Conservation (phyloP, 35 echinoderm and acorn worm genomes). For the Chiridota heheva region DNA sequence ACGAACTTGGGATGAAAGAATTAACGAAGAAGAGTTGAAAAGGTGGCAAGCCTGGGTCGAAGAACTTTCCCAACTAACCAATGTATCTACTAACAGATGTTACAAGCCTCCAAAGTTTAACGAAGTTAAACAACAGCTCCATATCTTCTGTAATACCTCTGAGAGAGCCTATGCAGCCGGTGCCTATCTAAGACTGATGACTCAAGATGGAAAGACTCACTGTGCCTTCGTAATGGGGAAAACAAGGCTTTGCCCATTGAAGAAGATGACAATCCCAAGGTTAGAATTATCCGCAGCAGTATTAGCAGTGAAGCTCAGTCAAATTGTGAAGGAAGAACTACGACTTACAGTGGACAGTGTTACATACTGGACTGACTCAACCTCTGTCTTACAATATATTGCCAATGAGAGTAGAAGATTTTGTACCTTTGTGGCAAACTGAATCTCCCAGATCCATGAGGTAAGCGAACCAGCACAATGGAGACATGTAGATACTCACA, state of each 20-base stretch:
- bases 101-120: conserved; percentile 11
- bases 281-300: conserved; percentile 59
- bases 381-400: conserved; percentile 37
- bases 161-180: conserved; percentile 50
- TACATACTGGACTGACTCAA: conserved; percentile 48
- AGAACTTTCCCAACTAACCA: conserved; percentile 1
- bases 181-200: conserved; percentile 11
- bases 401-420: conserved; percentile 19
- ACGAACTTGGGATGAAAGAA: conserved; percentile 24
- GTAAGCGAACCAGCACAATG: not conserved
- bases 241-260: conserved; percentile 26
- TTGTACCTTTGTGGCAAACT: conserved; percentile 38
- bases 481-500: conserved; percentile 13
- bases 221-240: conserved; percentile 39
- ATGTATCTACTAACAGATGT: conserved; percentile 12
- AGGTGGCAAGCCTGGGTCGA: conserved; percentile 18
- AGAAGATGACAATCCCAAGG: conserved; percentile 39
- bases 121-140: not conserved
- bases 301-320: conserved; percentile 32
- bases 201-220: not conserved
- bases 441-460: conserved; percentile 2
- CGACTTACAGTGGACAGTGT: not conserved
- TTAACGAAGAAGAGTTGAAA: not conserved
- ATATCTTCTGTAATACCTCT: conserved; percentile 55
- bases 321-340: conserved; percentile 24